These are phyloP conservation scores for Gulo gulo DNA, from an alignment of 2,113 vertebrate genomes.

Conservation along the genomic window DNA sequence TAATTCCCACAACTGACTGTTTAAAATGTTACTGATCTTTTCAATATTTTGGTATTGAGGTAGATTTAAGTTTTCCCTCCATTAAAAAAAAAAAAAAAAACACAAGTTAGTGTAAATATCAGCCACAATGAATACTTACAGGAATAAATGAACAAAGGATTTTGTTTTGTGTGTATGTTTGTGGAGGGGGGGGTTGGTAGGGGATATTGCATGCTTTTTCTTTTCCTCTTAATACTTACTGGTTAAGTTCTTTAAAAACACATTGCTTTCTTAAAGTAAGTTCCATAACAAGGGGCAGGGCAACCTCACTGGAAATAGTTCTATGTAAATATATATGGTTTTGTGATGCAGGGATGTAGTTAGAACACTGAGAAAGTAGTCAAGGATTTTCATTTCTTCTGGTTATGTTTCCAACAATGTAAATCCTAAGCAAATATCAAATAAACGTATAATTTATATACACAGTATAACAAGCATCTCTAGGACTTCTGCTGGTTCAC, in stretches of 20 bases:
- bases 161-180: conserved; percentile 44
- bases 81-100: conserved; percentile 41
- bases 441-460: conserved; percentile 35
- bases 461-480: conserved; percentile 48
- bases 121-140: conserved; percentile 60
- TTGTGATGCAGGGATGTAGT: conserved; percentile 13
- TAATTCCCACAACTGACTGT: conserved; percentile 83
- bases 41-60: conserved; percentile 73
- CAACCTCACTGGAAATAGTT: conserved; percentile 8
- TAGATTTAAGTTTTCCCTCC: conserved; percentile 64
- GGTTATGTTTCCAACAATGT: conserved; percentile 27
- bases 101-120: conserved; percentile 71
- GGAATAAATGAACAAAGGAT: conserved; percentile 17
- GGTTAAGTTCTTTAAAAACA: background rate
- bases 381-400: conserved; percentile 30
- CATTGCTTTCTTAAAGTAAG: conserved; percentile 25
- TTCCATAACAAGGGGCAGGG: background rate
- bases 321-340: conserved; percentile 8
- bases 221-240: conserved; percentile 33
- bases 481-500: conserved; percentile 61
- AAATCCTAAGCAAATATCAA: conserved; percentile 63
- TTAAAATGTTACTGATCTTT: conserved; percentile 84
- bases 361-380: conserved; percentile 27
- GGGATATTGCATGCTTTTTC: background rate
- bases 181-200: background rate